Percentiles rank a stretch among this genome's conserved stretches.
These are phyloP conservation scores for Drosophila leonis DNA, from an alignment of 2,888 invertebrate species.

Conservation along the genomic window DNA sequence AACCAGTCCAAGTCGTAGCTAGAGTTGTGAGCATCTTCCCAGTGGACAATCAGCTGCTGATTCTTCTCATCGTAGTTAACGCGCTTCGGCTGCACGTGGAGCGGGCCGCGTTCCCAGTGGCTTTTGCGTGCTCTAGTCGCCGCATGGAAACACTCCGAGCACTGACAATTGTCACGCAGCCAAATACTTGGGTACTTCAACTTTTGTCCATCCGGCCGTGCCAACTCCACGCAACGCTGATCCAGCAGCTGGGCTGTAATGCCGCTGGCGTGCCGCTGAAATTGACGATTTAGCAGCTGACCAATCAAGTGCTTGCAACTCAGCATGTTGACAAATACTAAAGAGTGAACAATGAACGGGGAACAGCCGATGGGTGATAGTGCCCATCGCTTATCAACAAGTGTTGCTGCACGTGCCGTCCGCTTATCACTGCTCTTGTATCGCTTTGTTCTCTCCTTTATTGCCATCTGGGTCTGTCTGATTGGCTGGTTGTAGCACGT, in stretches of 20 bases:
- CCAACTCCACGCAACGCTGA: slow-evolving; percentile 58
- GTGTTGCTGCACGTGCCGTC: slow-evolving; percentile 14
- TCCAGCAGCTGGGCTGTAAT: slow-evolving; percentile 41
- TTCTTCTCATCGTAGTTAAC: slow-evolving; percentile 49
- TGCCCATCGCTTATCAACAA: slow-evolving; percentile 41
- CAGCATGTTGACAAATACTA: slow-evolving; percentile 63
- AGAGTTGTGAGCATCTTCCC: slow-evolving; percentile 89
- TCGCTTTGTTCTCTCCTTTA: neutral
- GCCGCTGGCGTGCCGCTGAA: slow-evolving; percentile 31
- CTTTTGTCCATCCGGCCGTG: slow-evolving; percentile 34
- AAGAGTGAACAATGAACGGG: slow-evolving; percentile 5
- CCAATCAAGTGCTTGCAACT: slow-evolving; percentile 66
- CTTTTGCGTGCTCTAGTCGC: slow-evolving; percentile 88
- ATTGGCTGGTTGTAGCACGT: slow-evolving; percentile 44
- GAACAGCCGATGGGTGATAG: slow-evolving; percentile 46
- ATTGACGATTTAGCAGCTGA: slow-evolving; percentile 27
- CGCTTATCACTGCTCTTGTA: slow-evolving; percentile 24
- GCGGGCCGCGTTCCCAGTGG: slow-evolving; percentile 86
- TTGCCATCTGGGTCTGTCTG: neutral
- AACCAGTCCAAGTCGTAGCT: slow-evolving; percentile 87
- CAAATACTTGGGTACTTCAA: slow-evolving; percentile 89
- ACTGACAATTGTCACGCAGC: slow-evolving; percentile 91
- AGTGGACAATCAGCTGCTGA: slow-evolving; percentile 84
- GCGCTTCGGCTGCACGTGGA: slow-evolving; percentile 85
- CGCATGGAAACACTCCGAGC: slow-evolving; percentile 88